Conservation (phyloP, 2,797 vertebrate species). For the Poeciliopsis gracilis region DNA sequence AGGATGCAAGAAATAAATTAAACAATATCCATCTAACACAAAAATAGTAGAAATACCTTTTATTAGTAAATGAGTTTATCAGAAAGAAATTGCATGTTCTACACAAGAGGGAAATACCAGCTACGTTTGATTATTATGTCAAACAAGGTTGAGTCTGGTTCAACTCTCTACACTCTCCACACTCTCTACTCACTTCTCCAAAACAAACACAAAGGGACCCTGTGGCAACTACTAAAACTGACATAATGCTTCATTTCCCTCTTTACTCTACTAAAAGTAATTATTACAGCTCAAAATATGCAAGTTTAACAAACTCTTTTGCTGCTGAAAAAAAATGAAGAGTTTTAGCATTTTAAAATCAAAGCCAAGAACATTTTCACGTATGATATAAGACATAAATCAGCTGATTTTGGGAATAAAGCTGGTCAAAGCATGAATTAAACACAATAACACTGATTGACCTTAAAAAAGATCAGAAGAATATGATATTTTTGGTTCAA, state of each 20-base stretch:
- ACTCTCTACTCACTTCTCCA: neutral
- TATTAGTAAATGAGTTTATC: neutral
- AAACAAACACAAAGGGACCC: neutral
- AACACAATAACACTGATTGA: neutral
- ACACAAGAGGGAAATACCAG: neutral
- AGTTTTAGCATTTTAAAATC: neutral
- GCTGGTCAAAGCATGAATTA: neutral
- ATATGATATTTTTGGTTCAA: neutral
- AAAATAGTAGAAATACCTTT: neutral
- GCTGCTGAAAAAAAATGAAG: neutral
- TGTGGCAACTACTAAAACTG: neutral
- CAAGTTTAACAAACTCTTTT: neutral
- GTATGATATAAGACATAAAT: neutral
- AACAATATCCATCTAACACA: neutral
- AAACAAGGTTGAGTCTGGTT: too few species aligned
- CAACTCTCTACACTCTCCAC: too few species aligned
- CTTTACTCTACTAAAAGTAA: neutral
- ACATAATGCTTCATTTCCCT: constrained; percentile 5
- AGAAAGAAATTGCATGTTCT: neutral
- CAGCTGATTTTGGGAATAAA: neutral
- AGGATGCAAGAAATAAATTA: neutral
- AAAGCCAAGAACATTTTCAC: neutral
- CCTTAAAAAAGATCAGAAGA: neutral
- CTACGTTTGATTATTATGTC: neutral
- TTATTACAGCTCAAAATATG: neutral